phyloP scores from a whole-genome alignment of 2,113 vertebrate genomes.

The Lamprologus callipterus region DNA sequence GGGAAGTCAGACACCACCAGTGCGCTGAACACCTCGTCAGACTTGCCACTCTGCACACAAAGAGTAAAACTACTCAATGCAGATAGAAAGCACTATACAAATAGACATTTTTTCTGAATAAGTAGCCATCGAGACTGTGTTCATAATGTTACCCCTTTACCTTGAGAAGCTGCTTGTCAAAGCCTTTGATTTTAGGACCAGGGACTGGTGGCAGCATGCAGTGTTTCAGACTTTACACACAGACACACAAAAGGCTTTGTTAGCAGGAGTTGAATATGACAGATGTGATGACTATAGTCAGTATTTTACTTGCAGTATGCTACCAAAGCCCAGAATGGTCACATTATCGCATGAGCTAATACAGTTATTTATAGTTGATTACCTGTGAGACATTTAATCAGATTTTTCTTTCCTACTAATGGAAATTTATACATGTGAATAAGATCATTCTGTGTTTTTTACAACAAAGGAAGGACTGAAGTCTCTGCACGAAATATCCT shows the following conservation, averaged over 20 bases:
- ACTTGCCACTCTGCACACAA: constrained; percentile 77
- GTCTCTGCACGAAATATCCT: background rate
- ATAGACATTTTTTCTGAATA: background rate
- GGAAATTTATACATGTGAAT: background rate
- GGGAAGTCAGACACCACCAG: constrained; percentile 83
- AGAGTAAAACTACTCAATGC: background rate
- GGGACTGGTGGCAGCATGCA: constrained; percentile 88
- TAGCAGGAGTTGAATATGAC: background rate
- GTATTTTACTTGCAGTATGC: background rate
- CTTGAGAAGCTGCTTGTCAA: constrained; percentile 87
- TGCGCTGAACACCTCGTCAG: constrained; percentile 79
- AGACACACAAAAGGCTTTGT: background rate
- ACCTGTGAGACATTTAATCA: background rate
- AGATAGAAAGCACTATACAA: background rate
- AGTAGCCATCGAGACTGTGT: background rate
- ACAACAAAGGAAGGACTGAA: background rate
- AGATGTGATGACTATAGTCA: background rate
- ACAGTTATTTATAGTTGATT: background rate
- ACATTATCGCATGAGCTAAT: background rate
- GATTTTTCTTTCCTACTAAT: background rate
- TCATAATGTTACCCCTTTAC: constrained; percentile 59
- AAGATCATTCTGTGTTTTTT: background rate
- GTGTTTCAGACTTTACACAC: constrained; percentile 76
- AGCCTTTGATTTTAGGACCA: constrained; percentile 93
- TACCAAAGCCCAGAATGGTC: background rate